Evolutionary conservation across 2,113 vertebrate species (phyloP), one percentile per base, ranked within the genome.

Genomic region (Accipiter virgatus): DNA sequence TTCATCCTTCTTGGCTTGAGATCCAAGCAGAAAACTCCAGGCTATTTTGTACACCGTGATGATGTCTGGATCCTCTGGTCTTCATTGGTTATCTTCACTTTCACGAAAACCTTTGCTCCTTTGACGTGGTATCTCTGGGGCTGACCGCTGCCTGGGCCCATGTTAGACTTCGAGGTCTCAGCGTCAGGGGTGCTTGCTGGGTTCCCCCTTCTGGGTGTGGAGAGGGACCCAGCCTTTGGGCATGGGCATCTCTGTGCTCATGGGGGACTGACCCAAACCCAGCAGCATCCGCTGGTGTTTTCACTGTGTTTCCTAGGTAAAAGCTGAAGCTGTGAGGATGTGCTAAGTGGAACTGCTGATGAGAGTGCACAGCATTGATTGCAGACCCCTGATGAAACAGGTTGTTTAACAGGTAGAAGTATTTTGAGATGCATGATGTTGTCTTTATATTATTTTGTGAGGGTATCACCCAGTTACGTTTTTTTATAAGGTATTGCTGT

Each of bases 211-310:
- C 15, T 0, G 0, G 15, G 3, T 55, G 31, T 43, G 43, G 45
- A 23, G 0, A 0, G 21, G 68, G 10, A 36, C 40, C 27, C 0
- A 0, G 18, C 56, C 16, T 16, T 2, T 27, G 45, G 74, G 42
- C 1, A 0, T 2, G 0, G 43, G 13, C 55, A 27, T 36, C 50
- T 58, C 61, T 1, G 0, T 47, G 38, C 20, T 63, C 16, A 0
- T 5, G 29, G 15, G 17, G 0, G 0, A 26, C 47, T 5, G 2
- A 36, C 31, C 36, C 29, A 53, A 70, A 77, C 19, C n/a, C 52
- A 48, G 14, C 42, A 58, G 65, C 87, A 34, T 47, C 43, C 0
- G 0, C 3, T 27, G 25, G 29, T 52, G 32, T 21, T 34, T 71
- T 74, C 42, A 6, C 38, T 67, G 43, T 1, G 0, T 73, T 73